phyloP scores from a whole-genome alignment of 2,113 vertebrate genomes.

The Cisticola juncidis region DNA sequence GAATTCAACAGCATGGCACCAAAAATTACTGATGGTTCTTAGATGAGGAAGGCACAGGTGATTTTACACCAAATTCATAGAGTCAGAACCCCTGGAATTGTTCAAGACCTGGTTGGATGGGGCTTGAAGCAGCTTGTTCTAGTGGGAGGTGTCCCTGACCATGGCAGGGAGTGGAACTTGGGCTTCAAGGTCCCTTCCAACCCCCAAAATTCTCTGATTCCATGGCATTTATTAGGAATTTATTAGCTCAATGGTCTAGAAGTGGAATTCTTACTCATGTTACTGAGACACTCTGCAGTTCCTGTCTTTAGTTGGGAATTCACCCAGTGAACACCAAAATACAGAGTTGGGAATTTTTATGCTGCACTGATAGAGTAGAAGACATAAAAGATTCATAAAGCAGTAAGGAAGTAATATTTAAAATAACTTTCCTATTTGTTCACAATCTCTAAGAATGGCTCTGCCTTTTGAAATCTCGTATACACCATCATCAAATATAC shows the following conservation, averaged over 20 bases:
- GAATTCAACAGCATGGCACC: not conserved
- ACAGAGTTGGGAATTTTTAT: not conserved
- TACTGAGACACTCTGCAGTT: not conserved
- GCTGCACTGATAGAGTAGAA: not conserved
- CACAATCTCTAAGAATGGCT: not conserved
- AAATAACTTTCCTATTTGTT: not conserved
- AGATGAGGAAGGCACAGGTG: too few species aligned
- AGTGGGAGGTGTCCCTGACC: not conserved
- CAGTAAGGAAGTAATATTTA: not conserved
- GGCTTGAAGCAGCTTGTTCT: not conserved
- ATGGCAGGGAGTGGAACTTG: not conserved
- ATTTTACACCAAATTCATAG: not conserved
- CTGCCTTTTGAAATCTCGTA: not conserved
- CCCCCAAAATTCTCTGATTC: too few species aligned
- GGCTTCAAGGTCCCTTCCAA: not conserved
- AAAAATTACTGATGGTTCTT: not conserved
- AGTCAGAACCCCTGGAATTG: not conserved
- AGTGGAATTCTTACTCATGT: not conserved
- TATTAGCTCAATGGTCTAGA: not conserved
- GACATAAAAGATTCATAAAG: not conserved
- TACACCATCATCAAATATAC: not conserved
- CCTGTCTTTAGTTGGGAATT: not conserved
- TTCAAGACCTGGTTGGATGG: not conserved
- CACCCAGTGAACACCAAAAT: not conserved
- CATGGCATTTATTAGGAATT: not conserved